Evolutionary conservation across 2,888 invertebrate species (phyloP).

Genomic region (Ornithoptera alexandrae): DNA sequence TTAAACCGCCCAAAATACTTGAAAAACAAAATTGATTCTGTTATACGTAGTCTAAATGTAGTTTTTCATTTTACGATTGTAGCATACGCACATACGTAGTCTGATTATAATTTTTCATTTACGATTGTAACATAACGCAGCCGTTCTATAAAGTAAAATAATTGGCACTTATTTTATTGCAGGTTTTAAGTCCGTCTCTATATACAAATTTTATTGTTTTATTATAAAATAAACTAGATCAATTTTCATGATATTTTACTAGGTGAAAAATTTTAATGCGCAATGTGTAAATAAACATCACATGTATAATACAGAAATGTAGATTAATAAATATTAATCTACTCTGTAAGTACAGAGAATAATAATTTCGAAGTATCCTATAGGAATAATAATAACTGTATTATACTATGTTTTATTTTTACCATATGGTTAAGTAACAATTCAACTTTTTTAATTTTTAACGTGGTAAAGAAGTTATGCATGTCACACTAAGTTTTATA

Average conservation of each 20-base stretch:
- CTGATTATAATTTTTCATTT: conserved; percentile 22
- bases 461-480: neutral
- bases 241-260: conserved; percentile 18
- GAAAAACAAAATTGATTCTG: too few relatives aligned
- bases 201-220: conserved; percentile 36
- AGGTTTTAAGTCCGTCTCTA: conserved; percentile 50
- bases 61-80: conserved; percentile 22
- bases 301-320: conserved; percentile 8
- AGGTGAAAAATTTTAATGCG: conserved; percentile 6
- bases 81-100: neutral
- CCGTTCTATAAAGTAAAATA: conserved; percentile 7
- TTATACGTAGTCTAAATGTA: neutral
- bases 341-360: conserved; percentile 3
- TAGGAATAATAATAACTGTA: neutral
- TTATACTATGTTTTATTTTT: neutral
- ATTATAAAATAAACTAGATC: conserved; percentile 6
- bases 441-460: neutral
- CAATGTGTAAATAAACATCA: conserved; percentile 4
- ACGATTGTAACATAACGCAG: conserved; percentile 2
- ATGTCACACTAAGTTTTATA: neutral
- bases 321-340: too few relatives aligned
- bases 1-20: too few relatives aligned
- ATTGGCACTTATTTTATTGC: conserved; percentile 43
- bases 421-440: too few relatives aligned
- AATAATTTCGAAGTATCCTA: neutral